Conservation (phyloP, 2,888 invertebrate genomes). For the Synanthedon andrenaeformis region DNA sequence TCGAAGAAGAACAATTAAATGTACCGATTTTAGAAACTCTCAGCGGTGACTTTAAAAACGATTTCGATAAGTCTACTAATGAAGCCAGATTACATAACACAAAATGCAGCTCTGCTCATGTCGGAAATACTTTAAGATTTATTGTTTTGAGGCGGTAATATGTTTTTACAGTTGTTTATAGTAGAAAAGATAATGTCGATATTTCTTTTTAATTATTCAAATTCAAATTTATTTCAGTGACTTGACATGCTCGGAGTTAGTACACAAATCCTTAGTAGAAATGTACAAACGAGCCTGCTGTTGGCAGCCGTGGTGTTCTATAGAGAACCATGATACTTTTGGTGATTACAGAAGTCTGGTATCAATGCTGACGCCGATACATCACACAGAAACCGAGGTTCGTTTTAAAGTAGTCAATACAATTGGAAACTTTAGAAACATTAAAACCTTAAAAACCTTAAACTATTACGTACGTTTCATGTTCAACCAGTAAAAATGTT, state of each 20-base stretch:
- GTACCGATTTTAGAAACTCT: neutral
- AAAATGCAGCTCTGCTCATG: too few species aligned
- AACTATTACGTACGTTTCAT: too few species aligned
- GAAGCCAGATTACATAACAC: too few species aligned
- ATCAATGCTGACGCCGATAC: constrained; percentile 45
- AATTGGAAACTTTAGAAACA: too few species aligned
- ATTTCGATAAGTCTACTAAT: neutral
- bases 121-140: constrained; percentile 23
- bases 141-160: constrained; percentile 45
- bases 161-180: too few species aligned
- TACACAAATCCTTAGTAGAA: constrained; percentile 41
- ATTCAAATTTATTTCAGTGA: constrained; percentile 24
- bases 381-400: constrained; percentile 50
- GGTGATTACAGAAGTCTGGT: constrained; percentile 43
- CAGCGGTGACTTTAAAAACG: neutral
- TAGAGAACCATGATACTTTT: constrained; percentile 47
- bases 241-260: constrained; percentile 43
- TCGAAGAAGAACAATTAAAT: neutral
- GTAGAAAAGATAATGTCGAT: too few species aligned
- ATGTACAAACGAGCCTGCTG: constrained; percentile 36
- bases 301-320: constrained; percentile 53
- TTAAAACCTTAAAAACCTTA: too few species aligned
- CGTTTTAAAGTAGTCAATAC: neutral
- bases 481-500: too few species aligned
- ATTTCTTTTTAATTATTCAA: too few species aligned